Evolutionary conservation across 2,797 vertebrate species (phyloP), one percentile per base, ranked within the genome.

Genomic region (Chlorospingus flavigularis): DNA sequence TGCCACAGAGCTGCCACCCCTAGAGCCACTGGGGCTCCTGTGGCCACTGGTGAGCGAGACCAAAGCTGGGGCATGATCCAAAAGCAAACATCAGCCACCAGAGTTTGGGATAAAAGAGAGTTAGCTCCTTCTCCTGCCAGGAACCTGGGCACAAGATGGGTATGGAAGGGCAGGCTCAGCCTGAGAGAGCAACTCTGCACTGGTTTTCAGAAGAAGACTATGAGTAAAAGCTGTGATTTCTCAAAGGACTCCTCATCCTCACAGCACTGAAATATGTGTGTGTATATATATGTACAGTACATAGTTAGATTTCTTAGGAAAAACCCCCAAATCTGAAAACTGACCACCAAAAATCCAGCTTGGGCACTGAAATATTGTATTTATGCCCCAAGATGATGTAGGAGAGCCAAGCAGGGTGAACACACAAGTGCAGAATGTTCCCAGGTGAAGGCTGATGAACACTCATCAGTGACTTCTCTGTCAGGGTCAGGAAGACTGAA

Each of bases 221-320:
- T n/a, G 24, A 55, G 26, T 50, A 58, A 88, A 88, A 80, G 16
- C 30, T 20, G 5, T 30, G 0, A 57, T 50, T 67, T 51, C 26
- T 40, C 37, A 40, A 30, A 40, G 37, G 18, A 39, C 19, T 81
- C 17, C 63, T 94, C 26, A 79, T 57, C 30, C 45, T 92, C 40
- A 28, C 2, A 6, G 31, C 30, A 71, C 37, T 58, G 63, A 54
- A 70, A 90, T 21, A 2, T n/a, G 2, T 11, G 7, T 60, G 26
- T 39, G 17, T 20, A 30, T 9, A 11, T 8, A 24, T 6, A 28
- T 1, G 30, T 6, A 17, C 1, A 51, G 6, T 26, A 42, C 2
- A 9, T 5, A 53, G n/a, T n/a, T 67, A 8, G 26, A 20, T 57
- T 90, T 67, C 30, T 17, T 24, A 39, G 10, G 39, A 40, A 62